phyloP scores from a whole-genome alignment of 2,888 invertebrate genomes.

The Lasius platythorax region DNA sequence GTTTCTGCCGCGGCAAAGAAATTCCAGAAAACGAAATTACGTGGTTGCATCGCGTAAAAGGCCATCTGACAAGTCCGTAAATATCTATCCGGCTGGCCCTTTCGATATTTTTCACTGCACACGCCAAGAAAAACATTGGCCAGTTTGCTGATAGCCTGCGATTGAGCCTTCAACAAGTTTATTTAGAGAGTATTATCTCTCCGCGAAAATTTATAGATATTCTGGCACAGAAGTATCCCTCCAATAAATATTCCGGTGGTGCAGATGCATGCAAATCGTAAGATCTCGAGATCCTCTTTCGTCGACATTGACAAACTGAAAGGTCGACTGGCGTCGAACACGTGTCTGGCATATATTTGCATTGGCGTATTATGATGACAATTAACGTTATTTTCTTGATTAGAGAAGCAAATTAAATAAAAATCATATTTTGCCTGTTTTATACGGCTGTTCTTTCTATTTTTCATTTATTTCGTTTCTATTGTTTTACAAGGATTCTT shows the following conservation, averaged over 20 bases:
- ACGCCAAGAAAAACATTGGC: background rate
- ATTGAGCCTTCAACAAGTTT: background rate
- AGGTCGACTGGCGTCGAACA: background rate
- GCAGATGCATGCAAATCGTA: background rate
- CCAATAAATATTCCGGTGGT: background rate
- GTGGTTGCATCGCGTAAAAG: background rate
- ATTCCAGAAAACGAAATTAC: background rate
- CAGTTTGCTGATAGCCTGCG: background rate
- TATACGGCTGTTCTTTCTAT: background rate
- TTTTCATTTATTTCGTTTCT: background rate
- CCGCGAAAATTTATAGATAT: conserved; percentile 8
- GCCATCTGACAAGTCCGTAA: background rate
- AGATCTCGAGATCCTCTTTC: background rate
- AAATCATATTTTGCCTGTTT: background rate
- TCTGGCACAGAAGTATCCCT: background rate
- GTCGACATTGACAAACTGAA: background rate
- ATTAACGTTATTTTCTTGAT: background rate
- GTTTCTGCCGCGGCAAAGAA: background rate
- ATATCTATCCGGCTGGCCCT: background rate
- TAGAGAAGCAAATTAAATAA: background rate
- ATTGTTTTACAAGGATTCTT: background rate
- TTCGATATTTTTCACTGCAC: background rate
- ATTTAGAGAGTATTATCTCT: conserved; percentile 19
- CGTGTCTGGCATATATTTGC: background rate
- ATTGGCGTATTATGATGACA: background rate